Conservation (phyloP, 1,140 invertebrate species). For the Hetaerina americana region DNA sequence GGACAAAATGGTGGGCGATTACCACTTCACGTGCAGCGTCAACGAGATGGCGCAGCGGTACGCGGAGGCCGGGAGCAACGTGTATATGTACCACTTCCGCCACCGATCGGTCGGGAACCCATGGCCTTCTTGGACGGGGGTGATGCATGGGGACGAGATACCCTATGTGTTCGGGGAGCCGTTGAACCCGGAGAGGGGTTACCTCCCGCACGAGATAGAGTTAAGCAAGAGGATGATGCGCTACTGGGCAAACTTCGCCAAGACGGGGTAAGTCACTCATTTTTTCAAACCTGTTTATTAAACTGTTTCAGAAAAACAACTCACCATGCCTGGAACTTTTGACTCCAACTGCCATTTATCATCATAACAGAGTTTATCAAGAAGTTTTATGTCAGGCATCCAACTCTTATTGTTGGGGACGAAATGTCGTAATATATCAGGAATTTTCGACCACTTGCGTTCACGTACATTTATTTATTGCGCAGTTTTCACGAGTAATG, state of each 20-base stretch:
- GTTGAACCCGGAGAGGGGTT: slow-evolving; percentile 62
- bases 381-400: too few species aligned
- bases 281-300: neutral
- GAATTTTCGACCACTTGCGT: too few species aligned
- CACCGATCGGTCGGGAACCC: slow-evolving; percentile 72
- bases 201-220: slow-evolving; percentile 62
- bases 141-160: slow-evolving; percentile 93
- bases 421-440: too few species aligned
- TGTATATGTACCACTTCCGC: slow-evolving; percentile 92
- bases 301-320: too few species aligned
- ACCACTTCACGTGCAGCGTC: slow-evolving; percentile 90
- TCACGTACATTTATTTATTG: too few species aligned
- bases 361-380: too few species aligned
- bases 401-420: too few species aligned
- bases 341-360: too few species aligned
- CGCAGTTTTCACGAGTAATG: too few species aligned
- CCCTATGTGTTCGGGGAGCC: slow-evolving; percentile 90
- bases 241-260: slow-evolving; percentile 93
- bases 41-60: slow-evolving; percentile 83
- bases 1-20: slow-evolving; percentile 93
- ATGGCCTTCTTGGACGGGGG: slow-evolving; percentile 93
- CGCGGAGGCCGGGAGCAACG: slow-evolving; percentile 72
- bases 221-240: slow-evolving; percentile 79
- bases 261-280: slow-evolving; percentile 59
- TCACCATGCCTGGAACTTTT: too few species aligned